Base-by-base conservation (phyloP, 2,113 vertebrate species). In the Mus pahari region DNA sequence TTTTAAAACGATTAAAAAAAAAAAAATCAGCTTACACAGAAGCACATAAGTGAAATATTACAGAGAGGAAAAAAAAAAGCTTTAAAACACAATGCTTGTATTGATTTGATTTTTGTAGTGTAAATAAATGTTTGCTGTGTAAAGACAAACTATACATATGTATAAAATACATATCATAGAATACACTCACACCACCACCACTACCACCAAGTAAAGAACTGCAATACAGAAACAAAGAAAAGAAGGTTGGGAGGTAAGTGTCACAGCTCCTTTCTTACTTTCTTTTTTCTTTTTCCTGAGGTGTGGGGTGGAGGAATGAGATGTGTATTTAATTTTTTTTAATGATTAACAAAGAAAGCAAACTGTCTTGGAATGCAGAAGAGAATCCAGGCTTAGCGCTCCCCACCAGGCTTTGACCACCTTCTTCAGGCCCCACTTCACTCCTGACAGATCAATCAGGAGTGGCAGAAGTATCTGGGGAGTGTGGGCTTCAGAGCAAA, bases 1-100 rank as follows among this genome's bases (percentile, higher is more conserved):
- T 71, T 84, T 20, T 42, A 88, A 95, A 89, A 55, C 64, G 24
- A 82, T 28, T 62, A 83, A 83, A 62, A 45, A 83, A 83, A 83
- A 62, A 45, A n/a, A 31, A 90, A 73, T 26, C 48, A 86, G 31
- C 83, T 91, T n/a, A 83, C 58, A 33, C 26, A 26, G 70, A 82
- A 92, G 36, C 7, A 74, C 84, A 11, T 45, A 68, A 42, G 71
- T 22, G 24, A 68, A n/a, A 78, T 14, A 66, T 78, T 73, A 68
- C 3, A 78, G 31, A 28, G 53, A 81, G 20, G 53, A 81, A 11
- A 14, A 58, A 64, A 89, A 92, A 68, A 2, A 83, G 16, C 17
- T 53, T 91, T 7, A 78, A 92, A 94, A 70, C 58, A 91, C 48
- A 62, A 55, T 48, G 58, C 10, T 48, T 42, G 42, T 7, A 79